Conservation (phyloP, 2,113 vertebrate species). For the Pitta sordida region DNA sequence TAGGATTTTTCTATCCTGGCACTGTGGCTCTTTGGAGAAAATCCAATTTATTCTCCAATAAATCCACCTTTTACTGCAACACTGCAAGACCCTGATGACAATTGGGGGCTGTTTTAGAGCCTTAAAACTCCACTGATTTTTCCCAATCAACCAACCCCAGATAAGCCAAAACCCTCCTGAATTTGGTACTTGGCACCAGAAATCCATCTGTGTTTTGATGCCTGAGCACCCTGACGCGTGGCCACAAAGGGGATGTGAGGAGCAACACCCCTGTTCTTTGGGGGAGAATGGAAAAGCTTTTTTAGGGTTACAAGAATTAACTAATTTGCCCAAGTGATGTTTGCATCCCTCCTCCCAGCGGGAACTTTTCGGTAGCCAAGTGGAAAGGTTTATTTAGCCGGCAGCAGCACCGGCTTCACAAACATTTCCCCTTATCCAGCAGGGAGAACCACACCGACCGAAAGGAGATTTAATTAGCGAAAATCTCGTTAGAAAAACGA, state of each 20-base stretch:
- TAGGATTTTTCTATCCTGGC: background rate
- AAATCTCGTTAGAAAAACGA: slow-evolving; percentile 99
- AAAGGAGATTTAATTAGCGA: slow-evolving; percentile 97
- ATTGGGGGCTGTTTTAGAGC: background rate
- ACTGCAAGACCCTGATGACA: background rate
- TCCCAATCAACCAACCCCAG: background rate
- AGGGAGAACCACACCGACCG: slow-evolving; percentile 82
- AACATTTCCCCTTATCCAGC: slow-evolving; percentile 81
- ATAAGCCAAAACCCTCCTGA: background rate
- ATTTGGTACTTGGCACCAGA: background rate
- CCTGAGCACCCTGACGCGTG: accelerated
- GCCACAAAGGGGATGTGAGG: no score
- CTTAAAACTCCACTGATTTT: background rate
- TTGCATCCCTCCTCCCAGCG: background rate
- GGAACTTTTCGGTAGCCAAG: slow-evolving; percentile 22
- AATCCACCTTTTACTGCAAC: background rate
- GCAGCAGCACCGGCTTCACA: slow-evolving; percentile 75
- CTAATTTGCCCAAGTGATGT: slow-evolving; percentile 31
- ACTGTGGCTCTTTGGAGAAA: background rate
- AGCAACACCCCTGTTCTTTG: background rate
- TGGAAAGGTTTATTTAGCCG: slow-evolving; percentile 85
- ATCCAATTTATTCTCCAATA: background rate
- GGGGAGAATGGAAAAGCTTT: background rate
- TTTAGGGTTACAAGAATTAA: slow-evolving; percentile 1
- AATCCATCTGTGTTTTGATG: accelerated